Base-by-base conservation (phyloP, 2,797 vertebrate genomes). In the Myotis daubentonii region DNA sequence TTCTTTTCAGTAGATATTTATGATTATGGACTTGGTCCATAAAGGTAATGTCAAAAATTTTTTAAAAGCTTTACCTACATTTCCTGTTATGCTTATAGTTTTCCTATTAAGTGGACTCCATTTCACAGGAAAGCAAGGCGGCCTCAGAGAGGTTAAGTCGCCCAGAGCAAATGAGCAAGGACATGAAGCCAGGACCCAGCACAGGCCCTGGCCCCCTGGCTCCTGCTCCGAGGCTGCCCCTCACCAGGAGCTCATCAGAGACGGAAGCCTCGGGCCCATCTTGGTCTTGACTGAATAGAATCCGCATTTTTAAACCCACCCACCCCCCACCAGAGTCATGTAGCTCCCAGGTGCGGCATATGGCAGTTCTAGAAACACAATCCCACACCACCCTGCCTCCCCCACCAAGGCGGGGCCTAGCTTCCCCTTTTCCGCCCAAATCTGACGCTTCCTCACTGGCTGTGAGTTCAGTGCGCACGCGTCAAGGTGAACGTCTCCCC, bases 371-470 rank as follows among this genome's bases (percentile, higher is more conserved):
- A 90, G 47, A 70, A 49, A 44, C 19, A 51, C 55, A 16, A 5
- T 12, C 12, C 60, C 38, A 30, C 41, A 22, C 12, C 10, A 22
- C 7, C 15, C 25, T 44, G 25, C 9, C 10, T 75, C 38, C 11
- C 2, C 20, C 2, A 44, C 28, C 51, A 44, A n/a, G 25, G 0
- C 41, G 19, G 80, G 3, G 5, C 53, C 53, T 1, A 2, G 36
- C 71, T 53, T 87, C 57, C 41, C 47, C 36, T 83, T 71, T 75
- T 38, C 33, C 70, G 16, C 8, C 25, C 41, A 75, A 28, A 47
- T 82, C 15, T 25, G 5, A 85, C 44, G 13, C 0, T 49, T 66
- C 72, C 71, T 81, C 36, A 20, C 47, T 22, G 10, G 17, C 19
- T 22, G 17, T 71, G 4, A 60, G 44, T 72, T 81, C n/a, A 66